Conservation (phyloP, 92 coral and sea anemone genomes). For the Palythoa heliodiscus region DNA sequence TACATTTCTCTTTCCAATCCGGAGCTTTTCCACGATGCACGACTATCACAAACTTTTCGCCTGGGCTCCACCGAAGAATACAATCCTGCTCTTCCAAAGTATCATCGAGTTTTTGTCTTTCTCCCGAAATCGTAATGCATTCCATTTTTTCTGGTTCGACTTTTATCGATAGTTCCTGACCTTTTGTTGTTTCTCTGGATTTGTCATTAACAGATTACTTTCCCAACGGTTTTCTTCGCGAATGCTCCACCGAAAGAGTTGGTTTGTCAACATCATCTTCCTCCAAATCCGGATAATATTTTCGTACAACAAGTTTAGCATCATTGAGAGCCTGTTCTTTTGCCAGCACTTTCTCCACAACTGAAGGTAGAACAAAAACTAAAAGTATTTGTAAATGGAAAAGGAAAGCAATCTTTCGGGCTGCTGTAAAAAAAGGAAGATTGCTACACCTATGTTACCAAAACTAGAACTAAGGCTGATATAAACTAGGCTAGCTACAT, state of each 20-base stretch:
- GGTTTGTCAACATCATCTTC: not conserved
- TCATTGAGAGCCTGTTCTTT: conserved; percentile 43
- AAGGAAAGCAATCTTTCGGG: not conserved
- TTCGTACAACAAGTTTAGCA: conserved; percentile 44
- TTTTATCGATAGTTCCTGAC: conserved; percentile 51
- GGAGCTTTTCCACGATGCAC: conserved; percentile 39
- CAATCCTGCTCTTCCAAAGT: conserved; percentile 40
- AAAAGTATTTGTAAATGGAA: not conserved
- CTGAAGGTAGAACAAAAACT: conserved; percentile 26
- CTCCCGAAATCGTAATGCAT: conserved; percentile 44
- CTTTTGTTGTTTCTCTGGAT: conserved; percentile 15
- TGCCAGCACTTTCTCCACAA: conserved; percentile 45
- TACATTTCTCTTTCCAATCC: conserved; percentile 49
- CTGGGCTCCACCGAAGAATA: conserved; percentile 47
- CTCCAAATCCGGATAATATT: conserved; percentile 55
- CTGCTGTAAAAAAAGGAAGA: not conserved
- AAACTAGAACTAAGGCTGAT: not conserved
- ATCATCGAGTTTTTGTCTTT: conserved; percentile 39
- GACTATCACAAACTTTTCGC: conserved; percentile 37
- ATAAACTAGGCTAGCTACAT: not conserved
- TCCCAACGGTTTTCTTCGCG: not conserved
- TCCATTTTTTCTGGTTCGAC: conserved; percentile 79
- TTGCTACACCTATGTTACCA: not conserved
- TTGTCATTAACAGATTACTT: not conserved
- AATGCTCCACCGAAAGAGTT: not conserved